Percentiles rank a stretch among this genome's conserved stretches.
Conservation (phyloP, 35 echinoderm and acorn worm species). For the Antedon bifida region DNA sequence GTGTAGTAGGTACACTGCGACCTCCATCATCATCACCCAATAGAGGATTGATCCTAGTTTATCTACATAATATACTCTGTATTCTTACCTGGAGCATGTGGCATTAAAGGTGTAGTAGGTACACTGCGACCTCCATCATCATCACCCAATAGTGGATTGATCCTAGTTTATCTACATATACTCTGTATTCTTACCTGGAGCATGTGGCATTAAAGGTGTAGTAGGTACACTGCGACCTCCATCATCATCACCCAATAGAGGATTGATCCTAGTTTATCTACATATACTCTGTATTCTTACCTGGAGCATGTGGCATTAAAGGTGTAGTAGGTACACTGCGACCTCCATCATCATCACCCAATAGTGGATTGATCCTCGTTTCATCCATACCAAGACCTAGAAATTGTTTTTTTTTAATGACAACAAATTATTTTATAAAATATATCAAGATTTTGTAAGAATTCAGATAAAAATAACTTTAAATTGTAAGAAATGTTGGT, state of each 20-base stretch:
- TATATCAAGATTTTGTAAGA: background rate
- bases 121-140: conserved; percentile 86
- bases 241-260: conserved; percentile 48
- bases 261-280: conserved; percentile 41
- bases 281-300: no score
- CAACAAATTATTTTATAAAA: background rate
- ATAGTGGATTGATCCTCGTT: conserved; percentile 24
- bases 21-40: conserved; percentile 73
- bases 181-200: conserved; percentile 78
- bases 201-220: conserved; percentile 51
- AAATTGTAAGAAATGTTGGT: no score
- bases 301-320: conserved; percentile 58
- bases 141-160: conserved; percentile 23
- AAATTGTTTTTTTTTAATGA: background rate
- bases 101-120: conserved; percentile 67
- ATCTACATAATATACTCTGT: no score
- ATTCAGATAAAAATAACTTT: no score
- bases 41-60: conserved; percentile 5
- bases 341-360: conserved; percentile 72
- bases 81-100: conserved; percentile 63
- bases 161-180: no score
- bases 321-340: conserved; percentile 87
- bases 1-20: conserved; percentile 82
- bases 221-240: conserved; percentile 87
- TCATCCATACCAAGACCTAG: conserved; percentile 93